phyloP scores from a whole-genome alignment of 1,140 invertebrate species.

The Atta colombica region DNA sequence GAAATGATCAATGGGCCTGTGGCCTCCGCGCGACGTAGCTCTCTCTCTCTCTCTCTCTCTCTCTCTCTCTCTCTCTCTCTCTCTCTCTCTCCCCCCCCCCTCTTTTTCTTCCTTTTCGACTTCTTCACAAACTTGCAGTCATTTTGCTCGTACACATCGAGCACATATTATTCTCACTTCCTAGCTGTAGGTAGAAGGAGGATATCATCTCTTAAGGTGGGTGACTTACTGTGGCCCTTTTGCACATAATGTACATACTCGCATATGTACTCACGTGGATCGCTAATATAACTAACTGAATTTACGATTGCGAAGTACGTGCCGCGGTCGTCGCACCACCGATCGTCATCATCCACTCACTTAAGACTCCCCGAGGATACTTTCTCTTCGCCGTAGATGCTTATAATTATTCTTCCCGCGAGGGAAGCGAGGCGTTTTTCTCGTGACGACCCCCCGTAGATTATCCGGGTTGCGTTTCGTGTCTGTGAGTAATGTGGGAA shows the following conservation, averaged over 20 bases:
- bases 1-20: conserved; percentile 82
- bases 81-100: neutral
- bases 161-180: conserved; percentile 56
- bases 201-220: conserved; percentile 8
- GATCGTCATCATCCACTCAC: conserved; percentile 54
- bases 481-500: conserved; percentile 26
- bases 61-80: conserved; percentile 4
- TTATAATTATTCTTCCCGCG: conserved; percentile 53
- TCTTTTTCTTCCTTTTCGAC: conserved; percentile 3
- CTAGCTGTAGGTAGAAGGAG: conserved; percentile 37
- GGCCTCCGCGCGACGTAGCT: conserved; percentile 66
- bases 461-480: conserved; percentile 41
- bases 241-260: conserved; percentile 57
- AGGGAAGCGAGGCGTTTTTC: conserved; percentile 14
- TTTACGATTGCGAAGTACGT: conserved; percentile 66
- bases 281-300: conserved; percentile 59
- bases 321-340: conserved; percentile 18
- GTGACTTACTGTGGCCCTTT: conserved; percentile 67
- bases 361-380: conserved; percentile 30
- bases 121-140: conserved; percentile 21
- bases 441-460: conserved; percentile 30
- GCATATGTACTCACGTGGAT: conserved; percentile 33
- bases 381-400: conserved; percentile 24
- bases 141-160: conserved; percentile 27
- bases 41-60: conserved; percentile 58